These are phyloP conservation scores for Asteroscopus sphinx DNA, from an alignment of 2,888 invertebrate genomes.

Conservation along the genomic window DNA sequence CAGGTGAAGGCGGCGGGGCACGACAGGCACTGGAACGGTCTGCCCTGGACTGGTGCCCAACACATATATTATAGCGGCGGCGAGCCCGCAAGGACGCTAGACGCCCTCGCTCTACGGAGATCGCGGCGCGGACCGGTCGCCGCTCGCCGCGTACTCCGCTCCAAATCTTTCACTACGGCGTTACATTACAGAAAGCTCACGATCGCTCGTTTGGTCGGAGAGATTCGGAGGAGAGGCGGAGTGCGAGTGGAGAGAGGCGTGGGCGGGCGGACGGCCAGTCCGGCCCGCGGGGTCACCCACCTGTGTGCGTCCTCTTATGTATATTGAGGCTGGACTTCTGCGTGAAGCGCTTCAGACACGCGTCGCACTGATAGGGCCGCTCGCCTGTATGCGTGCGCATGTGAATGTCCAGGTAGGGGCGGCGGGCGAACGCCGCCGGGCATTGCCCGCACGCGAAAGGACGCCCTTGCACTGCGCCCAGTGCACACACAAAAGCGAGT, in stretches of 20 bases:
- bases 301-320: conserved; percentile 94
- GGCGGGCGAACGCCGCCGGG: conserved; percentile 86
- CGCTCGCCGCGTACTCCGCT: conserved; percentile 85
- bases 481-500: conserved; percentile 90
- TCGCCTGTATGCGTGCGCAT: conserved; percentile 90
- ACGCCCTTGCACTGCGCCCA: conserved; percentile 88
- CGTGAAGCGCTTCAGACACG: conserved; percentile 94
- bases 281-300: conserved; percentile 88
- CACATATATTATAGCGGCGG: conserved; percentile 88
- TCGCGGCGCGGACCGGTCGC: conserved; percentile 87
- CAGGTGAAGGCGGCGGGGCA: conserved; percentile 90
- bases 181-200: conserved; percentile 30
- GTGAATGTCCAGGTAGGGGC: conserved; percentile 88
- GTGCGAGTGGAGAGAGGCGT: conserved; percentile 70
- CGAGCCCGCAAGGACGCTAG: conserved; percentile 83
- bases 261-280: conserved; percentile 84
- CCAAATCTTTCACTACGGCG: conserved; percentile 69
- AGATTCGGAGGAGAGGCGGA: conserved; percentile 73
- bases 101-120: conserved; percentile 84
- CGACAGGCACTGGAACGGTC: conserved; percentile 91
- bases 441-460: conserved; percentile 85
- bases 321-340: conserved; percentile 95
- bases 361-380: conserved; percentile 92
- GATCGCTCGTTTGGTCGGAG: conserved; percentile 46
- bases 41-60: conserved; percentile 90